These are phyloP conservation scores for Drosophila malerkotliana DNA, from an alignment of 1,140 invertebrate genomes.

Conservation along the genomic window DNA sequence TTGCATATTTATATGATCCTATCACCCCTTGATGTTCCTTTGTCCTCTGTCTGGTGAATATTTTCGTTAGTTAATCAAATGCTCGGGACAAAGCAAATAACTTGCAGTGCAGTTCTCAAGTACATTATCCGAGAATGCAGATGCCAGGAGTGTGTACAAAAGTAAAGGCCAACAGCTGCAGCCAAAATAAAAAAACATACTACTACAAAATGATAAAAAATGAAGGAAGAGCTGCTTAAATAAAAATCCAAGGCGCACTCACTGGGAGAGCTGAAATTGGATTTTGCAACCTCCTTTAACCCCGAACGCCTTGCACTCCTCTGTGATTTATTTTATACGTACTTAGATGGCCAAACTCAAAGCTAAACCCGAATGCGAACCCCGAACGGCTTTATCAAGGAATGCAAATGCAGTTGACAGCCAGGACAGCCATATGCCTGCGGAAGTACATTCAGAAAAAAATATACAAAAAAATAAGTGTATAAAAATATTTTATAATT, in stretches of 20 bases:
- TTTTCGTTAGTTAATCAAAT: constrained; percentile 75
- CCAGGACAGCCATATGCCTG: constrained; percentile 50
- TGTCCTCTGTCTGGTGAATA: constrained; percentile 26
- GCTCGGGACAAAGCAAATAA: constrained; percentile 58
- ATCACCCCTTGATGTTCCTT: neutral
- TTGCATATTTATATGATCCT: constrained; percentile 62
- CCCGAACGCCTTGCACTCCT: constrained; percentile 41
- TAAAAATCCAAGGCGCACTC: constrained; percentile 51
- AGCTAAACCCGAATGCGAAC: constrained; percentile 19
- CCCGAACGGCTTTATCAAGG: constrained; percentile 72
- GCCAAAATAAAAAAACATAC: neutral
- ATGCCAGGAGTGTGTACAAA: constrained; percentile 26
- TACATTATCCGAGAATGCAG: constrained; percentile 39
- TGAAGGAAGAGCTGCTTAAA: constrained; percentile 57
- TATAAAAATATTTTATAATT: neutral
- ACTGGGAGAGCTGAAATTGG: constrained; percentile 59
- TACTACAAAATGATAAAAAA: constrained; percentile 4
- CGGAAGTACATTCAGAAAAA: neutral
- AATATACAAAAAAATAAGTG: neutral
- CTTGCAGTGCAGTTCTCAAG: constrained; percentile 44
- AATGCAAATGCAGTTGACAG: constrained; percentile 76
- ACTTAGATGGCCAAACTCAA: constrained; percentile 41
- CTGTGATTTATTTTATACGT: constrained; percentile 67
- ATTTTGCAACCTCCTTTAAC: constrained; percentile 46
- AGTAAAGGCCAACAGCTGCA: constrained; percentile 5